Evolutionary conservation across 2,113 vertebrate genomes (phyloP), one percentile per base, ranked within the genome.

Genomic region (Tor tambroides): DNA sequence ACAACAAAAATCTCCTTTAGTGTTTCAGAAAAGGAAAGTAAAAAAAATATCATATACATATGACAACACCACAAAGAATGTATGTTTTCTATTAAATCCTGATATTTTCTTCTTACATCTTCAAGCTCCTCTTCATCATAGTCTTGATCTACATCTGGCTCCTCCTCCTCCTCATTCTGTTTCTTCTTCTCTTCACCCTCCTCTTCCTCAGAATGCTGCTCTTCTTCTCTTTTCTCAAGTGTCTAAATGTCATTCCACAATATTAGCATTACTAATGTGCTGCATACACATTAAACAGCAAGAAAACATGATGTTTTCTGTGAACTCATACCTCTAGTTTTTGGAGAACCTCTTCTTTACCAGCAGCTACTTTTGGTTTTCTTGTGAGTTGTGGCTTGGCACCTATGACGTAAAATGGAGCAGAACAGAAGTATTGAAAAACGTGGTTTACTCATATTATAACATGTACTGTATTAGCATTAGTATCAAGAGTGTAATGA

Each of bases 271-370:
- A 38, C 1, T 38, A 41, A 38, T 3, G 0, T 21, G 41, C 2
- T 28, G 1, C n/a, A 49, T 77, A 17, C n/a, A 49, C 2, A 74
- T 69, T 19, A 32, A 30, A 69, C 30, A 35, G 2, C 15, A 32
- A 6, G 6, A 30, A 71, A 11, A 21, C 7, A n/a, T n/a, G n/a
- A n/a, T 17, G 15, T 3, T 35, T 21, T 61, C 32, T 26, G 28
- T 46, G 49, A 71, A 56, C n/a, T 12, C 21, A 32, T 38, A 97
- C 96, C 95, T 97, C 96, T 75, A 97, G 90, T 84, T 96, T 96
- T 85, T 95, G 94, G 59, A 96, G 94, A 8, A 96, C 88, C 82
- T 96, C 96, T 65, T 96, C 95, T 82, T 96, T 95, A 56, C 92
- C 91, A 0, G 93, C 87, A 0, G 84, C 59, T 2, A 88, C 35